phyloP scores from a whole-genome alignment of 2,888 invertebrate genomes.

The Siphlonurus alternatus region DNA sequence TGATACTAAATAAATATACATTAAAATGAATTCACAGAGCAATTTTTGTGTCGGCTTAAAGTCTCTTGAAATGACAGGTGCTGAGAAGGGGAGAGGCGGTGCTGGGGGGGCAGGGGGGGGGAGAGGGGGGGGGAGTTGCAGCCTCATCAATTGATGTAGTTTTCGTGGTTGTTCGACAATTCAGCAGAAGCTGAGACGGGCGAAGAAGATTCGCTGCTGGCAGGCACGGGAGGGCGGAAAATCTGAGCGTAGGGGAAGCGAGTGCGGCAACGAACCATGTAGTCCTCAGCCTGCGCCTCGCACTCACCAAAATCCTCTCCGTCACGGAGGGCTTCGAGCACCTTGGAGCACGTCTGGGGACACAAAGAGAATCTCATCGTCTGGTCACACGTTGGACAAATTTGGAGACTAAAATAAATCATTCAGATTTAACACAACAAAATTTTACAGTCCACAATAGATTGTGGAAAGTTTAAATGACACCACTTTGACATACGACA shows the following conservation, averaged over 20 bases:
- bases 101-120: neutral
- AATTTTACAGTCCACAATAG: no score
- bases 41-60: neutral
- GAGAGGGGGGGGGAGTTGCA: neutral
- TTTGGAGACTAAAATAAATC: no score
- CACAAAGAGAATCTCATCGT: no score
- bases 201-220: neutral
- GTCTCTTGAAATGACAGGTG: neutral
- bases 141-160: slow-evolving; percentile 5
- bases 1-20: neutral
- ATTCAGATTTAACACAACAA: no score
- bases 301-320: slow-evolving; percentile 61
- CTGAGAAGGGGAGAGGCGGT: neutral
- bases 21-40: neutral
- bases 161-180: slow-evolving; percentile 1
- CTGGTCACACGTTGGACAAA: no score
- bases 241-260: slow-evolving; percentile 66
- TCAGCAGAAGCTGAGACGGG: neutral
- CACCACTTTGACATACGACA: no score
- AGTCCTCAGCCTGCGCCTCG: slow-evolving; percentile 45
- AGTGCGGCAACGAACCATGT: slow-evolving; percentile 50
- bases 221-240: slow-evolving; percentile 33
- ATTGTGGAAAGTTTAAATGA: no score
- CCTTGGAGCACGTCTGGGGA: slow-evolving; percentile 68
- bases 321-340: slow-evolving; percentile 55